These are phyloP conservation scores for Nemoura dubitans DNA, from an alignment of 2,888 invertebrate species.

Conservation along the genomic window DNA sequence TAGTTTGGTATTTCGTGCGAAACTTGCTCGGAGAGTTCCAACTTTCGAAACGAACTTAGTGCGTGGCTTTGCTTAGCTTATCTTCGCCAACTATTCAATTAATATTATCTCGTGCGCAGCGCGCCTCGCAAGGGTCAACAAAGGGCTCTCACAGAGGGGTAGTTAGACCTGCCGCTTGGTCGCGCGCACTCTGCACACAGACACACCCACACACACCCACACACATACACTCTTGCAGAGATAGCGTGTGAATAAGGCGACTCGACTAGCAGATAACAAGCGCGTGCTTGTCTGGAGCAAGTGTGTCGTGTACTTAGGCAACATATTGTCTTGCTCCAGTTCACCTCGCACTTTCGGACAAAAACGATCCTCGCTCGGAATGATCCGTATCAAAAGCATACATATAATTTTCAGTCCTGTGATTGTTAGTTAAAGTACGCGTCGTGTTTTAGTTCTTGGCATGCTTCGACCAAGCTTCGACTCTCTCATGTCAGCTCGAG, in stretches of 20 bases:
- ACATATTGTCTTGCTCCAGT: neutral
- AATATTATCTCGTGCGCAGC: constrained; percentile 1
- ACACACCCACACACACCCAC: neutral
- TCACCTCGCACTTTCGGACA: neutral
- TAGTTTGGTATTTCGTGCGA: neutral
- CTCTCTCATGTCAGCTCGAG: too few relatives aligned
- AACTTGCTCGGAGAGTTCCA: neutral
- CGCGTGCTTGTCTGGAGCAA: neutral
- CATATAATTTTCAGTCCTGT: neutral
- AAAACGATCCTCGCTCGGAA: neutral
- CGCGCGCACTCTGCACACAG: neutral
- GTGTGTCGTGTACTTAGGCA: neutral
- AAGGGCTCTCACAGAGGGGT: neutral
- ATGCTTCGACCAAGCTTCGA: neutral
- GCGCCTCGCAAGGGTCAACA: neutral
- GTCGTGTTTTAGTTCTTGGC: neutral
- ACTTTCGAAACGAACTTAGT: neutral
- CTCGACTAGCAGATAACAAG: neutral
- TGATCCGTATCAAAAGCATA: neutral
- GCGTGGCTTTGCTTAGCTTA: neutral
- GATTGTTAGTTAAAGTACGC: neutral
- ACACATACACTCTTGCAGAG: neutral
- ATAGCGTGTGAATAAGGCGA: neutral
- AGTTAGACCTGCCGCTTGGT: neutral
- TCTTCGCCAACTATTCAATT: neutral